These are phyloP conservation scores for Lophotriccus pileatus DNA, from an alignment of 2,797 vertebrate genomes.

Conservation along the genomic window DNA sequence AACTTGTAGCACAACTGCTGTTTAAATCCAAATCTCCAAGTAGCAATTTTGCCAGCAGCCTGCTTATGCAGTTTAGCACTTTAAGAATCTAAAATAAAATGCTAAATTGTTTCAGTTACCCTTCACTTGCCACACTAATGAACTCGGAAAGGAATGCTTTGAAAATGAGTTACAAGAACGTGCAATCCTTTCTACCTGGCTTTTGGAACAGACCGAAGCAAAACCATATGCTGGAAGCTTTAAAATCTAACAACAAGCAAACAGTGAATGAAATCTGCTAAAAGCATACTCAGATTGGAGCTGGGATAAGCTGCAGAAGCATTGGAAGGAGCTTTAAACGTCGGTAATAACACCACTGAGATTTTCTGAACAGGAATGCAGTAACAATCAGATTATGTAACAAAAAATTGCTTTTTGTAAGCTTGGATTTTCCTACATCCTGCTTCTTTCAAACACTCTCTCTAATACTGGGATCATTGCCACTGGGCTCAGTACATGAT, in stretches of 20 bases:
- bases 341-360: neutral
- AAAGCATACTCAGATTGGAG: neutral
- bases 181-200: neutral
- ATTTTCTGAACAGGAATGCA: neutral
- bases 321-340: neutral
- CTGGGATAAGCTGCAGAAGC: neutral
- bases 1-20: neutral
- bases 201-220: neutral
- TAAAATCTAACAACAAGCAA: neutral
- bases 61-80: neutral
- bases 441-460: neutral
- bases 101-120: neutral
- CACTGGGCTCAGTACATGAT: fast-evolving
- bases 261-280: neutral
- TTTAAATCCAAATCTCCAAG: neutral
- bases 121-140: neutral
- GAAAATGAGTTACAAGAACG: neutral
- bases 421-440: neutral
- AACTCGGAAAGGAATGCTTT: neutral
- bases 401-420: neutral
- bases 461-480: fast-evolving
- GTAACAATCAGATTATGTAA: neutral
- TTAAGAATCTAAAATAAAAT: slow-evolving; percentile 21
- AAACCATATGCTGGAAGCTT: neutral
- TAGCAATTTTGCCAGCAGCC: neutral